phyloP scores from a whole-genome alignment of 1,140 invertebrate species.

The Drosophila novamexicana region DNA sequence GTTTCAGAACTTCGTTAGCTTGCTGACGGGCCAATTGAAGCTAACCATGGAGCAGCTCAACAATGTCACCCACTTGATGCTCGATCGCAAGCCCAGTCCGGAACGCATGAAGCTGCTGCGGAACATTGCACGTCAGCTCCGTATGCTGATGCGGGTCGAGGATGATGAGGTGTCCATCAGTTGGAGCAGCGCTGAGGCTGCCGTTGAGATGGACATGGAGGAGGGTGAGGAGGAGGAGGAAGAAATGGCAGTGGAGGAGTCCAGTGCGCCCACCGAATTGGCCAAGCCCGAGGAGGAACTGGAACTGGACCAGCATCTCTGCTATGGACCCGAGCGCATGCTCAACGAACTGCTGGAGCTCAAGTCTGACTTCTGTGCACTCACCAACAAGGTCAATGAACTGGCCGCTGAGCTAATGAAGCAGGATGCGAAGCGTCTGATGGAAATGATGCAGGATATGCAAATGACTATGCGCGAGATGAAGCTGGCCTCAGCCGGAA shows the following conservation, averaged over 20 bases:
- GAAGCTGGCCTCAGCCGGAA: slow-evolving; percentile 27
- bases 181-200: slow-evolving; percentile 49
- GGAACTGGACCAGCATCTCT: slow-evolving; percentile 60
- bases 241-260: slow-evolving; percentile 5
- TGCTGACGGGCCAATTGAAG: slow-evolving; percentile 58
- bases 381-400: slow-evolving; percentile 75
- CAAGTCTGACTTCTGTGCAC: slow-evolving; percentile 64
- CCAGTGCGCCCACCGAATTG: slow-evolving; percentile 21
- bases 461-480: slow-evolving; percentile 53
- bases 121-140: slow-evolving; percentile 52
- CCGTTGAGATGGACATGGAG: slow-evolving; percentile 25
- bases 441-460: slow-evolving; percentile 60
- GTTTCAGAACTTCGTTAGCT: slow-evolving; percentile 14
- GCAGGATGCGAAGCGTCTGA: slow-evolving; percentile 60
- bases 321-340: slow-evolving; percentile 68
- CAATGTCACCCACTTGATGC: slow-evolving; percentile 62
- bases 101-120: slow-evolving; percentile 50
- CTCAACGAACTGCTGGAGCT: slow-evolving; percentile 66
- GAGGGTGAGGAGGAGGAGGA: slow-evolving; percentile 35
- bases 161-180: slow-evolving; percentile 59
- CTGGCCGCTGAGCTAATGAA: slow-evolving; percentile 54
- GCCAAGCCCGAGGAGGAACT: slow-evolving; percentile 57
- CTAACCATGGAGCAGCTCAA: slow-evolving; percentile 73
- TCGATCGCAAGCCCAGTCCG: slow-evolving; percentile 62
- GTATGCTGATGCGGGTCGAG: slow-evolving; percentile 40